These are phyloP conservation scores for Elephas maximus DNA, from an alignment of 2,113 vertebrate genomes.

Conservation along the genomic window DNA sequence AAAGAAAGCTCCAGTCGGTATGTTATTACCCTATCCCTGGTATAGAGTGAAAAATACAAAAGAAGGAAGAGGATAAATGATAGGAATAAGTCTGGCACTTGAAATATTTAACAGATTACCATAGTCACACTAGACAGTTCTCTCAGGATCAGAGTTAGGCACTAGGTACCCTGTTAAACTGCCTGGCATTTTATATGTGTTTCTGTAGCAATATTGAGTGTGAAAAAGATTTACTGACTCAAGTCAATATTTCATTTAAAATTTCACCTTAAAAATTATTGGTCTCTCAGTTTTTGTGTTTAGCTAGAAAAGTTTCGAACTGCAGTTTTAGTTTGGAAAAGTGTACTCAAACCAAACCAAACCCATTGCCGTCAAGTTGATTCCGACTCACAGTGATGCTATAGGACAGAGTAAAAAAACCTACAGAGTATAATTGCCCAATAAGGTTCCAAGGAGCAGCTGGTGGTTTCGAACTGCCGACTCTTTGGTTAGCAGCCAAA, in stretches of 20 bases:
- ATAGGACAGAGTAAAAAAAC: too few relatives aligned
- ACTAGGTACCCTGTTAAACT: neutral
- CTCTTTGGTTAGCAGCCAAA: neutral
- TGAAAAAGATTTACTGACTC: neutral
- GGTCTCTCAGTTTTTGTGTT: neutral
- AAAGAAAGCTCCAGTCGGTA: slow-evolving; percentile 38
- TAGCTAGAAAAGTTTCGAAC: neutral
- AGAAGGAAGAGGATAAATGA: slow-evolving; percentile 16
- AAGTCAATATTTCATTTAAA: neutral
- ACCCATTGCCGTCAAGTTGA: too few relatives aligned
- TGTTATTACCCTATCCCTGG: neutral
- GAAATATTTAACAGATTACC: neutral
- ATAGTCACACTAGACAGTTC: neutral
- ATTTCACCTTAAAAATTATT: neutral
- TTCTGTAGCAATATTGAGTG: neutral
- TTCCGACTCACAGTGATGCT: too few relatives aligned
- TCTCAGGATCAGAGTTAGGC: neutral
- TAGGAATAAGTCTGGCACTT: neutral
- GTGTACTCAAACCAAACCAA: too few relatives aligned
- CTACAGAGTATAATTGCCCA: too few relatives aligned
- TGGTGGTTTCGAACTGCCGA: neutral
- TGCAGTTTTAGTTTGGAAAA: neutral
- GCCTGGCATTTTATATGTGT: neutral
- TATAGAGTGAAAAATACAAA: slow-evolving; percentile 14
- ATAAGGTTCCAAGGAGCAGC: too few relatives aligned